These are phyloP conservation scores for Bufo gargarizans DNA, from an alignment of 2,113 vertebrate genomes.

Conservation along the genomic window DNA sequence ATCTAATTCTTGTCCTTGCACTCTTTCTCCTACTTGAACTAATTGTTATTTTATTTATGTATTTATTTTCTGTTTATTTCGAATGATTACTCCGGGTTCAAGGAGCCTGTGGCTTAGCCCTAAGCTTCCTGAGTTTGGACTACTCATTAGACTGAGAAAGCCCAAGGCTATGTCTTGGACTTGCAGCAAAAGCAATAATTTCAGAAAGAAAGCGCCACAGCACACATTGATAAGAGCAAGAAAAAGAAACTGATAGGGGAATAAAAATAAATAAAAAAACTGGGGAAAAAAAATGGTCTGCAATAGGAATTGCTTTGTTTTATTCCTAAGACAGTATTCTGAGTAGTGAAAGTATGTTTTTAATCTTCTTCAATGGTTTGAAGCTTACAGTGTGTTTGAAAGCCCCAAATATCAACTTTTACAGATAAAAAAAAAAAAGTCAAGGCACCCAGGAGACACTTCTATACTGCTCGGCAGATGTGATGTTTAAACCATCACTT, in stretches of 20 bases:
- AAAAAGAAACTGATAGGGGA: constrained; percentile 1
- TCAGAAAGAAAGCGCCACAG: constrained; percentile 32
- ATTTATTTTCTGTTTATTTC: constrained; percentile 20
- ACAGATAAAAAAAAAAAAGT: not conserved
- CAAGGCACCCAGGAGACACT: constrained; percentile 16
- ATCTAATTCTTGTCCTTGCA: not conserved
- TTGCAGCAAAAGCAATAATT: constrained; percentile 34
- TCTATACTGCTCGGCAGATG: not conserved
- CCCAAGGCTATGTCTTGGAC: constrained; percentile 51
- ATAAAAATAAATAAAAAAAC: not conserved
- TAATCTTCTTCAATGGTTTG: constrained; percentile 38
- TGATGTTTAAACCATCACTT: constrained; percentile 40
- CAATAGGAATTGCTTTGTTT: constrained; percentile 33
- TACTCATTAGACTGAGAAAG: constrained; percentile 49
- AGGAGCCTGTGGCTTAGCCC: constrained; percentile 45
- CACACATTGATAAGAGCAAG: constrained; percentile 6
- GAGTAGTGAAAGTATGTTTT: constrained; percentile 9
- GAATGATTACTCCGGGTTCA: constrained; percentile 25
- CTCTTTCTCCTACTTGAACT: not conserved
- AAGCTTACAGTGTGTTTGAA: constrained; percentile 33
- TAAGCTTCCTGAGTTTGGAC: constrained; percentile 28
- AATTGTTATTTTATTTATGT: constrained; percentile 6
- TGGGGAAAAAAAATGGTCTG: not conserved
- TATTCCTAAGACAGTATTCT: constrained; percentile 33
- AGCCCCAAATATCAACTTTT: constrained; percentile 28